Conservation (phyloP, 1,140 invertebrate genomes). For the Apis florea region DNA sequence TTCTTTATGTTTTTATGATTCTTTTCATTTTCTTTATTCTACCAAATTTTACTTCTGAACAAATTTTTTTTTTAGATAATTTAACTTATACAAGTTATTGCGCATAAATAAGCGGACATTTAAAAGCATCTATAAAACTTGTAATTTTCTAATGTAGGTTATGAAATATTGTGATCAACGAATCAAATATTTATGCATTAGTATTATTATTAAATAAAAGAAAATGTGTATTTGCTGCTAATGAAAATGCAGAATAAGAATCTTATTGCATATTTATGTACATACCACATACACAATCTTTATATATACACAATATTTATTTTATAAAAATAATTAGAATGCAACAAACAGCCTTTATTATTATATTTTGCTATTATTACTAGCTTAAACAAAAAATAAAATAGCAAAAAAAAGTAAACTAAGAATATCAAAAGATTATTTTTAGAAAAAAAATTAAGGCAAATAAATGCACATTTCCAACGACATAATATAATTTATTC, state of each 20-base stretch:
- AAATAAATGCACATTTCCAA: conserved; percentile 52
- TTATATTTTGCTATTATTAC: background rate
- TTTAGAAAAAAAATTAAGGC: background rate
- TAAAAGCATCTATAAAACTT: background rate
- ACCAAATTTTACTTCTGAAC: no score
- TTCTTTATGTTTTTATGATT: background rate
- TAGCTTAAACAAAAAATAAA: no score
- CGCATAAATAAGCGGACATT: background rate
- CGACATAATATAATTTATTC: conserved; percentile 76
- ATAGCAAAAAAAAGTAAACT: background rate
- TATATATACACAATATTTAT: background rate
- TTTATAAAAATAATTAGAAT: background rate
- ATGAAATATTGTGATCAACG: no score
- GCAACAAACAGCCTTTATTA: no score
- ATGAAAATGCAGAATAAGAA: background rate
- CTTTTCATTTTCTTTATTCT: background rate
- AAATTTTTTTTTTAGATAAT: no score
- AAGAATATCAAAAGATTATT: background rate
- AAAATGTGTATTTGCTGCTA: background rate
- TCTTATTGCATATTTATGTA: background rate
- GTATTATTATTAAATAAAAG: background rate
- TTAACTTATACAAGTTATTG: no score
- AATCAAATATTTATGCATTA: no score
- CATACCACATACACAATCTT: background rate
- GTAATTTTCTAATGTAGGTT: background rate